Conservation (phyloP, 2,888 invertebrate species). For the Ophion ventricosus region DNA sequence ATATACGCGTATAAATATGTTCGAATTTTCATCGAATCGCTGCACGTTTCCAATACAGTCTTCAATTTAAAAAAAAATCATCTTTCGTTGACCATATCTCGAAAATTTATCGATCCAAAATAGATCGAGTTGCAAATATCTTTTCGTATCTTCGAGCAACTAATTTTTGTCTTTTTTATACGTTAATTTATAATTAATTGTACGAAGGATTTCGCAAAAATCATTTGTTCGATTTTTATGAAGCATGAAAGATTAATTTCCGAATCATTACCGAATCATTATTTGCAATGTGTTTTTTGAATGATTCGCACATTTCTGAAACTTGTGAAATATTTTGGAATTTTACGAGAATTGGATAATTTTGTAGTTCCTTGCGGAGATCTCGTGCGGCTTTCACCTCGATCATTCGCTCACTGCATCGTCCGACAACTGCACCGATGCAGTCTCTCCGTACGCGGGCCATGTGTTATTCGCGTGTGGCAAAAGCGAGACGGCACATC, state of each 20-base stretch:
- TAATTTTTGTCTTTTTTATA: no score
- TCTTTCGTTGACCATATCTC: background rate
- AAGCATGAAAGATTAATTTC: no score
- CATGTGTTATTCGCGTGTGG: slow-evolving; percentile 27
- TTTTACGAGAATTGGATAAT: background rate
- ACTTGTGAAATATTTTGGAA: background rate
- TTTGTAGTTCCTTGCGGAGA: background rate
- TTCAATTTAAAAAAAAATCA: background rate
- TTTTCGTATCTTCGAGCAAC: no score
- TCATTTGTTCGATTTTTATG: no score
- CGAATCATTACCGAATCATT: no score
- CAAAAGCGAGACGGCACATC: slow-evolving; percentile 19
- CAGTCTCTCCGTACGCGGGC: background rate
- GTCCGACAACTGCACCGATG: slow-evolving; percentile 16
- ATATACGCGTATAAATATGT: background rate
- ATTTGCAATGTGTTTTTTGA: no score
- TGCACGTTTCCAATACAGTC: background rate
- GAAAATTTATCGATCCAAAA: no score
- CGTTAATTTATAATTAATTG: no score
- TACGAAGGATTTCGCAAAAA: no score
- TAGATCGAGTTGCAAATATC: no score
- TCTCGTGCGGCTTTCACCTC: slow-evolving; percentile 1
- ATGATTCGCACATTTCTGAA: no score
- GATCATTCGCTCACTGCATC: background rate
- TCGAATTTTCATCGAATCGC: background rate